phyloP scores from a whole-genome alignment of 2,888 invertebrate genomes.

The Alentia gelatinosa region DNA sequence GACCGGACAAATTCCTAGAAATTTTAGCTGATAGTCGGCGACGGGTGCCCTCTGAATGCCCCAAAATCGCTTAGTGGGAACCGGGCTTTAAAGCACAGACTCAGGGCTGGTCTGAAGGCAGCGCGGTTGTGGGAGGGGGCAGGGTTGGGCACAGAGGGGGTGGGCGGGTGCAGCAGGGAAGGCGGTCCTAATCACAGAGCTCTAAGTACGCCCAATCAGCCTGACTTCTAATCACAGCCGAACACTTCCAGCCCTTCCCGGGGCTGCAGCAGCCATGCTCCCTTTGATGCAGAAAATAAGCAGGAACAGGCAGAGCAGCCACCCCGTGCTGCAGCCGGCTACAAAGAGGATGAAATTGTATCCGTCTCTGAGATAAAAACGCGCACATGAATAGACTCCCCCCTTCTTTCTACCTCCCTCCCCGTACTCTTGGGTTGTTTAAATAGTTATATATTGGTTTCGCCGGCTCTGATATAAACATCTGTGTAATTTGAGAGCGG shows the following conservation, averaged over 20 bases:
- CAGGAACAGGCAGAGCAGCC: neutral
- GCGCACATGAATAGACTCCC: neutral
- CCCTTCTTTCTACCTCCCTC: neutral
- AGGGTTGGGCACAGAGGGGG: neutral
- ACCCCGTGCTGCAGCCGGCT: neutral
- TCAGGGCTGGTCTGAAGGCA: no score
- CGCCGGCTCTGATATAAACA: neutral
- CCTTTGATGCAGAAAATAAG: neutral
- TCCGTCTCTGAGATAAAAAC: neutral
- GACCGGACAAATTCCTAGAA: no score
- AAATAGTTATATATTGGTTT: slow-evolving; percentile 1
- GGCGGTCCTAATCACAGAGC: neutral
- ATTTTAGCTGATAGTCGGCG: no score
- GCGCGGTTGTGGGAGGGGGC: neutral
- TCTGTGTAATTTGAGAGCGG: neutral
- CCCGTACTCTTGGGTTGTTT: no score
- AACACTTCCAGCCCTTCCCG: neutral
- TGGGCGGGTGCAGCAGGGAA: neutral
- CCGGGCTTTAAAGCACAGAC: no score
- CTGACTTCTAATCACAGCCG: neutral
- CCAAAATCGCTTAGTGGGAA: no score
- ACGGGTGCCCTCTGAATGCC: no score
- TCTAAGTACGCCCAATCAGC: neutral
- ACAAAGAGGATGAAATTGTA: slow-evolving; percentile 1
- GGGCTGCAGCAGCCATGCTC: neutral